Percentiles rank a stretch among this genome's conserved stretches.
phyloP scores from a whole-genome alignment of 2,888 invertebrate species.

The Heterodera filipjevi region DNA sequence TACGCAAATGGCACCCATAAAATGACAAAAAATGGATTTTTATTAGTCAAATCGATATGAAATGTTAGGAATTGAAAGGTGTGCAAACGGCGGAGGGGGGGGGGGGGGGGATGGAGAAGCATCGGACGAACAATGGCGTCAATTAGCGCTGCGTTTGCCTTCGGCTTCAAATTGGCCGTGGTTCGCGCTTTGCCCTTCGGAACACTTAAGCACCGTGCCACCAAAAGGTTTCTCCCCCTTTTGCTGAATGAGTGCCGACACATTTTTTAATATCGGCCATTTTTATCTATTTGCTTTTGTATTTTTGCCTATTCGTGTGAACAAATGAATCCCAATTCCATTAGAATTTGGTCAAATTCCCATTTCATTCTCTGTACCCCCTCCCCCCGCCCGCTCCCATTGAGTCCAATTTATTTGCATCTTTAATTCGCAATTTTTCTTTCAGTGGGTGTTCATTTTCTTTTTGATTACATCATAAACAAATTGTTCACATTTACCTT shows the following conservation, averaged over 20 bases:
- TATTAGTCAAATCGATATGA: too few relatives aligned
- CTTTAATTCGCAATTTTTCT: background rate
- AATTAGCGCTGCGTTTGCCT: too few relatives aligned
- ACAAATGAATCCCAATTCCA: background rate
- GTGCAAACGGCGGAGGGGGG: too few relatives aligned
- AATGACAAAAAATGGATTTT: too few relatives aligned
- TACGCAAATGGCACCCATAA: background rate
- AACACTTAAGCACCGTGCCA: too few relatives aligned
- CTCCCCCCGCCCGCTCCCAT: too few relatives aligned
- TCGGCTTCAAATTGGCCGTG: too few relatives aligned
- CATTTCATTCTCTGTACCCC: too few relatives aligned
- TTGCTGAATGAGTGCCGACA: background rate
- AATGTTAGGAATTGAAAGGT: too few relatives aligned
- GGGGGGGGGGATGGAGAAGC: too few relatives aligned
- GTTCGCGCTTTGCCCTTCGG: too few relatives aligned
- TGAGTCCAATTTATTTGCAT: background rate
- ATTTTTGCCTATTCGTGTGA: background rate
- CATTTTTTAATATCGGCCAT: background rate
- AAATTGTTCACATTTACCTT: background rate
- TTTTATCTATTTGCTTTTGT: background rate
- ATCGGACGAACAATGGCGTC: too few relatives aligned
- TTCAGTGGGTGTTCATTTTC: background rate
- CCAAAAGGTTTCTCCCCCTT: background rate
- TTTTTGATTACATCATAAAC: background rate
- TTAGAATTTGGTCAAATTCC: background rate